Base-by-base conservation (phyloP, 2,888 invertebrate genomes). In the Hyposoter didymator region DNA sequence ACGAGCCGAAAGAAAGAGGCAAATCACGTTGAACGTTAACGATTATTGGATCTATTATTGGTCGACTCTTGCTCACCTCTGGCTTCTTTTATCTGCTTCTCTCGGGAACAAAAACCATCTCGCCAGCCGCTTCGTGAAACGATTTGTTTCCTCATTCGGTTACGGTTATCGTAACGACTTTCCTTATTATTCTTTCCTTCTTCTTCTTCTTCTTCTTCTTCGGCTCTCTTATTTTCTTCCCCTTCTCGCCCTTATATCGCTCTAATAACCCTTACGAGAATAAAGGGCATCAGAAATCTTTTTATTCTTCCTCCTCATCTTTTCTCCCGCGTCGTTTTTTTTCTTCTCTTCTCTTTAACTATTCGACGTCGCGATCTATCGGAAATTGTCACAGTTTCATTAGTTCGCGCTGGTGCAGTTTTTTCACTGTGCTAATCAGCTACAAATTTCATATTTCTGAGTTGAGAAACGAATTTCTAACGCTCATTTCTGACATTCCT, bases 21-120 rank as follows among this genome's bases (percentile, higher is more conserved):
- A 59, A 82, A 82, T 82, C 85, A 79, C 78, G 82, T 66, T 78
- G 78, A 82, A 78, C 81, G 80, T 62, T 81, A 67, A 69, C 74
- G 78, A 82, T 85, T 79, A 85, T 85, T 78, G 69, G 75, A 85
- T 84, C 73, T 74, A 74, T 82, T 69, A 76, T 49, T 66, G 76
- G 49, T 76, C 35, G 64, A 76, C 52, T 70, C 67, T 49, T 79
- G 59, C 39, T 49, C 22, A 43, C 59, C 72, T 73, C 55, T 73
- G n/a, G 28, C 76, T 49, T 22, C 69, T 49, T 22, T 45, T 45
- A 45, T 45, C 45, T n/a, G n/a, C n/a, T 45, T 49, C 47, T 66
- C 72, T 0, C 14, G 45, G 64, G 79, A 73, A 72, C 28, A 72
- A 80, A 64, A 62, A 66, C 39, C 52, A 49, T 72, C 47, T 39